phyloP scores from a whole-genome alignment of 2,888 invertebrate species.

The Silvanus unidentatus region DNA sequence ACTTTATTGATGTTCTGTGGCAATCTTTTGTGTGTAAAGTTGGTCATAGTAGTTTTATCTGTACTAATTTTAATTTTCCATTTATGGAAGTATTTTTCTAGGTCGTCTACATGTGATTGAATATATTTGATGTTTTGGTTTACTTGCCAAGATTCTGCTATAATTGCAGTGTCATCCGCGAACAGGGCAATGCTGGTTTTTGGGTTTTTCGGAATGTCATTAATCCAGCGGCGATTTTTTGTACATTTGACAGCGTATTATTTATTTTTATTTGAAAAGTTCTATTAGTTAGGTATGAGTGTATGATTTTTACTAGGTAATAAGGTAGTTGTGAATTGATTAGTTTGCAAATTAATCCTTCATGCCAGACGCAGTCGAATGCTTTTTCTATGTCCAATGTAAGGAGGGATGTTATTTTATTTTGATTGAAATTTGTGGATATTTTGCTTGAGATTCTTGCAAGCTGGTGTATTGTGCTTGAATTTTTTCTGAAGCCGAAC shows the following conservation, averaged over 20 bases:
- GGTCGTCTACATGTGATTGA: slow-evolving; percentile 9
- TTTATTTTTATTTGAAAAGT: not conserved
- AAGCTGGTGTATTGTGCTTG: slow-evolving; percentile 6
- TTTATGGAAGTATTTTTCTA: slow-evolving; percentile 11
- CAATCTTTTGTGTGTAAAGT: not conserved
- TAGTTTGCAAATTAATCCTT: slow-evolving; percentile 1
- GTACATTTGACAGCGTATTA: not conserved
- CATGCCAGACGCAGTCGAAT: not conserved
- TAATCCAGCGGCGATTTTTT: slow-evolving; percentile 1
- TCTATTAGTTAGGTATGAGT: too few species aligned
- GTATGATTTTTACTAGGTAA: not conserved
- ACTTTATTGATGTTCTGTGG: too few species aligned
- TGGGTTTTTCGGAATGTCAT: slow-evolving; percentile 8
- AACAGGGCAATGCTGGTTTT: slow-evolving; percentile 16
- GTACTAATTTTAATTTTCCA: slow-evolving; percentile 15
- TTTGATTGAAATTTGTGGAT: slow-evolving; percentile 3
- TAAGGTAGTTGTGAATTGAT: not conserved
- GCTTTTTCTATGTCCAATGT: too few species aligned
- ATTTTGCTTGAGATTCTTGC: slow-evolving; percentile 1
- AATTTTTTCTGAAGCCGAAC: slow-evolving; percentile 3
- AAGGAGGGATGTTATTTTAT: not conserved
- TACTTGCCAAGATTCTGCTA: too few species aligned
- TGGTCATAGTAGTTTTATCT: slow-evolving; percentile 9
- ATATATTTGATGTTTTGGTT: slow-evolving; percentile 8
- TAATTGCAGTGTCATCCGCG: slow-evolving; percentile 18